Evolutionary conservation across 2,888 invertebrate genomes (phyloP).

Genomic region (Calameuta pallipes): DNA sequence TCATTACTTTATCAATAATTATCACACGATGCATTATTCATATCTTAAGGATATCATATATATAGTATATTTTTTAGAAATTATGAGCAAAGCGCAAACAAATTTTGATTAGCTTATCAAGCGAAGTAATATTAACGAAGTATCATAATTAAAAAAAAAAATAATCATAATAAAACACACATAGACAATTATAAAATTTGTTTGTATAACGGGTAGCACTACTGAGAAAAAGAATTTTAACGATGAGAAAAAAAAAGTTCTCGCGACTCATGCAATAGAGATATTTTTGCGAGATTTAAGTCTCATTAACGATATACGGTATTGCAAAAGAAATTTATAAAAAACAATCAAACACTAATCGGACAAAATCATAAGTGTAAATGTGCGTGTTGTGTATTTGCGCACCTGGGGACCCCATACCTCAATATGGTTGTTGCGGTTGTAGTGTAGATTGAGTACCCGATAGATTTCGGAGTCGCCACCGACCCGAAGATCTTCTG

Average conservation of each 20-base stretch:
- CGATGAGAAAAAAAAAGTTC: background rate
- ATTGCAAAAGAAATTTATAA: background rate
- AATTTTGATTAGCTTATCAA: background rate
- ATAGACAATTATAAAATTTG: background rate
- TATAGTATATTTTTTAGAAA: background rate
- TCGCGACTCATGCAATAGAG: background rate
- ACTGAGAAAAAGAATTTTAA: background rate
- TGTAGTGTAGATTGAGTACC: conserved; percentile 98
- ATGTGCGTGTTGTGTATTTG: conserved; percentile 64
- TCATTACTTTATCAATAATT: background rate
- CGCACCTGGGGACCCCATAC: conserved; percentile 81
- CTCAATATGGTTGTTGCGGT: conserved; percentile 96
- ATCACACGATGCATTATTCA: background rate
- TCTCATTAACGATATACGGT: too few species aligned
- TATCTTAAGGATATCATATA: background rate
- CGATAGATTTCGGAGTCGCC: conserved; percentile 97
- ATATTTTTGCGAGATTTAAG: background rate
- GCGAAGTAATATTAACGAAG: background rate
- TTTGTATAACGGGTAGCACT: background rate
- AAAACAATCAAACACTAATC: background rate
- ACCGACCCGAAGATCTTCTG: conserved; percentile 93
- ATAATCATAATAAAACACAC: background rate
- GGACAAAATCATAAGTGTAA: conserved; percentile 36
- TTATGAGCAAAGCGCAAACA: background rate
- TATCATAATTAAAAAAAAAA: background rate